Evolutionary conservation across 37 sponge, comb jelly and placozoan species (phyloP).

Genomic region (Geodia barretti): DNA sequence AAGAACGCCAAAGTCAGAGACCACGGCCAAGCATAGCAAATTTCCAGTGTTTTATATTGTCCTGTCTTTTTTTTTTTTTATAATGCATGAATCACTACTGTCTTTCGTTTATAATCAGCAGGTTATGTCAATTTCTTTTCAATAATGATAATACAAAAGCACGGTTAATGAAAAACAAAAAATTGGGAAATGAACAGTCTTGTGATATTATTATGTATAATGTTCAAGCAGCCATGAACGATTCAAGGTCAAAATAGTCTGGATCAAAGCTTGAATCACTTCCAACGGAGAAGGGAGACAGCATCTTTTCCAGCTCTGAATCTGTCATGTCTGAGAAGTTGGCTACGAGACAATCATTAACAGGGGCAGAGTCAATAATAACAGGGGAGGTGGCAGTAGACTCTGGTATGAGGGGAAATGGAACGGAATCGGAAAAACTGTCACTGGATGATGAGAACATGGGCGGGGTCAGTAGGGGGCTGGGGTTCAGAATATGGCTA

Average conservation of each 20-base stretch:
- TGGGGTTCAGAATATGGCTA: slow-evolving; percentile 49
- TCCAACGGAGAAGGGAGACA: background rate
- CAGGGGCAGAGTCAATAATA: background rate
- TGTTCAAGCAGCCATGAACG: background rate
- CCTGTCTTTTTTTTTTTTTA: too few relatives aligned
- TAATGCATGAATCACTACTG: too few relatives aligned
- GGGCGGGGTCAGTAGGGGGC: background rate
- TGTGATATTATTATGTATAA: too few relatives aligned
- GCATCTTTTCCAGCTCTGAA: slow-evolving; percentile 16
- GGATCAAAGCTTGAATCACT: background rate
- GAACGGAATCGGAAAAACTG: background rate
- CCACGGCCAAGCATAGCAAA: too few relatives aligned
- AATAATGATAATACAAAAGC: too few relatives aligned
- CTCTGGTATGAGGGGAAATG: background rate
- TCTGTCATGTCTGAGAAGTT: background rate
- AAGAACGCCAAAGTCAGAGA: too few relatives aligned
- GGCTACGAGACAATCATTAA: background rate
- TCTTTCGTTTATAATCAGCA: too few relatives aligned
- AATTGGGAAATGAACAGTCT: too few relatives aligned
- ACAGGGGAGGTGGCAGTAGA: background rate
- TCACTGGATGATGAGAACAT: background rate
- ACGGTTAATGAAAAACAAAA: too few relatives aligned
- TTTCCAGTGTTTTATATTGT: too few relatives aligned
- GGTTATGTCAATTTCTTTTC: too few relatives aligned
- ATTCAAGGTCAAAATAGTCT: background rate